Percentiles rank a stretch among this genome's conserved stretches.
These are phyloP conservation scores for Diadema setosum DNA, from an alignment of 35 echinoderm and acorn worm genomes.

Conservation along the genomic window DNA sequence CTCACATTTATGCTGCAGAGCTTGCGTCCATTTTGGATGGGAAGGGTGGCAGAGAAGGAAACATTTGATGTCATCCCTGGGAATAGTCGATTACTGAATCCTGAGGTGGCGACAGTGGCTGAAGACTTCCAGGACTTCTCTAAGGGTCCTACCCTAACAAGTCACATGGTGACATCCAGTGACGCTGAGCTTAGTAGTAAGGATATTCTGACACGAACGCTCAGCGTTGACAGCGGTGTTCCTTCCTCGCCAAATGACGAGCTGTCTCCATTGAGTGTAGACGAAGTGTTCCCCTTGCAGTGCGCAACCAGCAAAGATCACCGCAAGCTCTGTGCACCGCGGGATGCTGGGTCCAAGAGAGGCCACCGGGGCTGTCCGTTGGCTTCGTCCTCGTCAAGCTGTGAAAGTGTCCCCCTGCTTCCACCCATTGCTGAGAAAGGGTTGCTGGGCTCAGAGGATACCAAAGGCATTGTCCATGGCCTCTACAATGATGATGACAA, in stretches of 20 bases:
- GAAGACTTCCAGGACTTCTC: not conserved
- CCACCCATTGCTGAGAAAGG: not conserved
- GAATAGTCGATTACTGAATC: not conserved
- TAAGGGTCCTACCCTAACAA: not conserved
- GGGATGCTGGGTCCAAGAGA: not conserved
- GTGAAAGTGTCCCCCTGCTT: not conserved
- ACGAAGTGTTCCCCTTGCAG: not conserved
- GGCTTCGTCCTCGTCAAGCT: not conserved
- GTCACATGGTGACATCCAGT: not conserved
- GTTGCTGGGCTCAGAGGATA: not conserved
- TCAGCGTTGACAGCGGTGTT: conserved; percentile 2
- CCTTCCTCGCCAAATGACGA: not conserved
- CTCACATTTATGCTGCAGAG: not conserved
- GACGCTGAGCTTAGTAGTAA: not conserved
- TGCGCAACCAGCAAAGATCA: not conserved
- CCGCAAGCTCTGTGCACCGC: not conserved
- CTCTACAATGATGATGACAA: not conserved
- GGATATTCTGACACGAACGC: not conserved
- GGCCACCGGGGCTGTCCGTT: not conserved
- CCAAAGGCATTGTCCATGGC: not conserved
- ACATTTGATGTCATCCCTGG: not conserved
- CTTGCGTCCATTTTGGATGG: not conserved
- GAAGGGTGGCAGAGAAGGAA: not conserved
- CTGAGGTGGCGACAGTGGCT: not conserved
- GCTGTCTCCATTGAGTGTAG: not conserved